Percentiles rank a stretch among this genome's conserved stretches.
These are phyloP conservation scores for Gnathochromis pfefferi DNA, from an alignment of 2,113 vertebrate species.

Conservation along the genomic window DNA sequence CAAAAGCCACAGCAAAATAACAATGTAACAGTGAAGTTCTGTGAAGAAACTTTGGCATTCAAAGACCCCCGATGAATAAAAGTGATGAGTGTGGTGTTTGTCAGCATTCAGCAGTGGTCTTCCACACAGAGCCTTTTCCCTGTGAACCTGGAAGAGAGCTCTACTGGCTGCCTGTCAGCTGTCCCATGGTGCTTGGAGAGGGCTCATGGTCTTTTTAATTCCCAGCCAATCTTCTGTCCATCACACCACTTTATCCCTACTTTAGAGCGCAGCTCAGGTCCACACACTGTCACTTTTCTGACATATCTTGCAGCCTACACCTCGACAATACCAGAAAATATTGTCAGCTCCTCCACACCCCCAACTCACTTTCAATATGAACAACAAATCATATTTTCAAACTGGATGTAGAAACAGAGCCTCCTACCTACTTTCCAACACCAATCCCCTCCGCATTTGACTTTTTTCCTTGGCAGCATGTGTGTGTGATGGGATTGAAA, in stretches of 20 bases:
- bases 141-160: constrained; percentile 32
- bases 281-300: constrained; percentile 66
- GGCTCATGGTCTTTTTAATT: constrained; percentile 68
- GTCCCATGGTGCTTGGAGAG: constrained; percentile 52
- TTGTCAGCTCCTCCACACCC: constrained; percentile 47
- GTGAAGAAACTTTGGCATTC: neutral
- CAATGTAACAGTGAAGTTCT: neutral
- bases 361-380: constrained; percentile 10
- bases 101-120: constrained; percentile 19
- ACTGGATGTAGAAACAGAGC: constrained; percentile 15
- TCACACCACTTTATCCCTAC: constrained; percentile 66
- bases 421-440: neutral
- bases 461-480: neutral
- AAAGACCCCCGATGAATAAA: neutral
- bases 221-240: constrained; percentile 72
- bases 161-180: constrained; percentile 57
- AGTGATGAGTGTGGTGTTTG: constrained; percentile 11
- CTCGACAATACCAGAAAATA: constrained; percentile 52
- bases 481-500: neutral
- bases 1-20: neutral
- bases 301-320: constrained; percentile 59
- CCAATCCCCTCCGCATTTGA: neutral
- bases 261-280: constrained; percentile 65
- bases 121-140: neutral
- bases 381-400: constrained; percentile 42